Percentiles rank a stretch among this genome's conserved stretches.
Evolutionary conservation across 2,113 vertebrate genomes (phyloP).

Genomic region (Pedetes capensis): DNA sequence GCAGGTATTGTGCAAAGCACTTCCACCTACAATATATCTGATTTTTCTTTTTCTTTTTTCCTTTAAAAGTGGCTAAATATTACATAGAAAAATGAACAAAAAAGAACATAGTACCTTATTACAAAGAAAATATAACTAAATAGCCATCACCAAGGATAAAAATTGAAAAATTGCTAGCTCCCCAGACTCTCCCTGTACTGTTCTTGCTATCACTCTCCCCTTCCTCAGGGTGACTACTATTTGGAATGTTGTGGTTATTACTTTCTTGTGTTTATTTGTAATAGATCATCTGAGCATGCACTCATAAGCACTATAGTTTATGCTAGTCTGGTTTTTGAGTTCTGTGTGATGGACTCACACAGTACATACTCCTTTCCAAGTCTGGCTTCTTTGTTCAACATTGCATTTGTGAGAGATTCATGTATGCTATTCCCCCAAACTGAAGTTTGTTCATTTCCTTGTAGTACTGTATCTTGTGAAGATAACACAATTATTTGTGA

Average conservation of each 20-base stretch:
- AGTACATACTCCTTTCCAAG: neutral
- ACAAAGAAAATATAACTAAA: neutral
- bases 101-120: neutral
- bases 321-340: neutral
- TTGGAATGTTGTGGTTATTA: neutral
- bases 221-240: neutral
- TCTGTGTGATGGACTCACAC: neutral
- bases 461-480: neutral
- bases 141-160: neutral
- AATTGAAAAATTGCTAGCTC: neutral
- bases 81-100: neutral
- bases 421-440: neutral
- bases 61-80: neutral
- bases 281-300: neutral
- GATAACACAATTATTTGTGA: neutral
- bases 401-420: neutral
- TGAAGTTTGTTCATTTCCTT: neutral
- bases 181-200: too few relatives aligned
- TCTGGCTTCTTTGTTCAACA: neutral
- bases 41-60: neutral
- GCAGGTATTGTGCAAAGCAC: neutral
- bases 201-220: neutral
- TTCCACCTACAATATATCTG: neutral
- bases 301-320: neutral
- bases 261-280: neutral